Evolutionary conservation across 2,113 vertebrate genomes (phyloP).

Genomic region (Anarhynchus alexandrinus): DNA sequence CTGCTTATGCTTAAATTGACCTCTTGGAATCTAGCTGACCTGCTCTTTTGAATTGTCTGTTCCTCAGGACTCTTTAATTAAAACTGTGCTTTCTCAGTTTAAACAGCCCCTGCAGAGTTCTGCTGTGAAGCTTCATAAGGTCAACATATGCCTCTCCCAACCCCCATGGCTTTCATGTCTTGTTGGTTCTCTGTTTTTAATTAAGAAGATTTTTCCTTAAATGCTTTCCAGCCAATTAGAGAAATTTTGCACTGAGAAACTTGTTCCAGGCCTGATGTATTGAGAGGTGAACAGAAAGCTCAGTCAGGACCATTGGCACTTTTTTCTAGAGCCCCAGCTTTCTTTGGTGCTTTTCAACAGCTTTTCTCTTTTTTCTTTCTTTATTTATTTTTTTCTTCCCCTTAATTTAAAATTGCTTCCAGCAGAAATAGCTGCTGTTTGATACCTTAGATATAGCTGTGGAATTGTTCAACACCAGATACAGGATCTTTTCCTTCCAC

Average conservation of each 20-base stretch:
- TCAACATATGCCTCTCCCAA: constrained; percentile 65
- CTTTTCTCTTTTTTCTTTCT: background rate
- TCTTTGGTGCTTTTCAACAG: constrained; percentile 31
- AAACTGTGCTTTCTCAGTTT: constrained; percentile 66
- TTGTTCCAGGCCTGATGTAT: constrained; percentile 46
- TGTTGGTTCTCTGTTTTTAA: constrained; percentile 65
- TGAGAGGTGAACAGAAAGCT: constrained; percentile 53
- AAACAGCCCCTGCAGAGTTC: constrained; percentile 62
- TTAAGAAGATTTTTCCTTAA: constrained; percentile 64
- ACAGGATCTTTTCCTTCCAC: background rate
- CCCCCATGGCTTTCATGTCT: constrained; percentile 59
- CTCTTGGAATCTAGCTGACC: constrained; percentile 66
- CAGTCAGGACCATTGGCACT: constrained; percentile 27
- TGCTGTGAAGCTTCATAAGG: constrained; percentile 66
- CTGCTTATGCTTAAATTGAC: constrained; percentile 59
- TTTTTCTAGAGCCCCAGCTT: constrained; percentile 29
- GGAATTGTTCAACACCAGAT: background rate
- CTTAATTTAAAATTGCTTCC: background rate
- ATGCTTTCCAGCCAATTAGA: constrained; percentile 65
- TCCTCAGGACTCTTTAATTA: constrained; percentile 68
- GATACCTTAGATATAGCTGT: background rate
- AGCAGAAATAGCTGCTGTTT: constrained; percentile 19
- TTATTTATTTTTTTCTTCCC: no score
- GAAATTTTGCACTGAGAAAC: constrained; percentile 52
- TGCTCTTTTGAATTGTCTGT: constrained; percentile 61